Evolutionary conservation across 92 coral and sea anemone species (phyloP).

Genomic region (Epizoanthus illoricatus): DNA sequence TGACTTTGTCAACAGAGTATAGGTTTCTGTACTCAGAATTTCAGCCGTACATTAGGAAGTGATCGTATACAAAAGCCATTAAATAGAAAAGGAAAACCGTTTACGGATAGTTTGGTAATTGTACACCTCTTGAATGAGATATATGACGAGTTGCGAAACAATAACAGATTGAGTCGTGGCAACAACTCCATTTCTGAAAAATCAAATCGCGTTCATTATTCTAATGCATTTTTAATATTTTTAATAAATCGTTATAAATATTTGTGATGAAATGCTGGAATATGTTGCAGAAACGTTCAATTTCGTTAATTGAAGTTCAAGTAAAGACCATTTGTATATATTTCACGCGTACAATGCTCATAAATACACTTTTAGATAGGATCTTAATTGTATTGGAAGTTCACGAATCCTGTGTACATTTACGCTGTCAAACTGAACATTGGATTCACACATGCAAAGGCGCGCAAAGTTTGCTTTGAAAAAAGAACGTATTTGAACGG

Average conservation of each 20-base stretch:
- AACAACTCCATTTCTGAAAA: neutral
- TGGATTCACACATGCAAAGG: neutral
- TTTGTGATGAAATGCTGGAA: neutral
- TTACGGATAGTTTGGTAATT: slow-evolving; percentile 1
- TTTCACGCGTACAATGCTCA: neutral
- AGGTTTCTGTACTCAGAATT: neutral
- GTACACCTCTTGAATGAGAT: slow-evolving; percentile 4
- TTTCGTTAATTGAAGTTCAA: neutral
- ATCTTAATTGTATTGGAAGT: slow-evolving; percentile 30
- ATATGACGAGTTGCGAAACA: neutral
- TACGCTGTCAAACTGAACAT: slow-evolving; percentile 15
- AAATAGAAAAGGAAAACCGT: slow-evolving; percentile 4
- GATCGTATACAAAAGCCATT: slow-evolving; percentile 7
- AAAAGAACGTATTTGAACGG: neutral
- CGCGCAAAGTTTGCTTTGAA: slow-evolving; percentile 6
- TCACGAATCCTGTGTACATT: slow-evolving; percentile 12
- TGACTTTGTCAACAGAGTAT: neutral
- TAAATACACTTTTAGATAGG: slow-evolving; percentile 24
- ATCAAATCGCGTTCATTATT: neutral
- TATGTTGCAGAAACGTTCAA: neutral
- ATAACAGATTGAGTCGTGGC: neutral
- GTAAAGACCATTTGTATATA: neutral
- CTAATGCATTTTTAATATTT: neutral
- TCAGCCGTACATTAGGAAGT: slow-evolving; percentile 7
- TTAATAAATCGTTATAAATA: neutral